A percentile compares a stretch with the other conserved stretches of the same genome.
Conservation (phyloP, 2,888 invertebrate species). For the Cistogaster globosa region DNA sequence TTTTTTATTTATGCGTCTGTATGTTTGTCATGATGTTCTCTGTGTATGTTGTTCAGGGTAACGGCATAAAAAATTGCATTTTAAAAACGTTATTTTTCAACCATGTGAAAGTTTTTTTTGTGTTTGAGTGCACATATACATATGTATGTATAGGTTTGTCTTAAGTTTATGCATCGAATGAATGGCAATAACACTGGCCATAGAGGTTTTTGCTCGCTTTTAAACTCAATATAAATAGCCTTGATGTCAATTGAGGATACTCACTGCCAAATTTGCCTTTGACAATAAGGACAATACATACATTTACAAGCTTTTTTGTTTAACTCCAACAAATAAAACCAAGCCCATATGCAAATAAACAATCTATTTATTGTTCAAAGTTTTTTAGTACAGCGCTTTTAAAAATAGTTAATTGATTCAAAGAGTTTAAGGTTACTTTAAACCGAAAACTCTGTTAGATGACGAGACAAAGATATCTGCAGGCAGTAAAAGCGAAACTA, state of each 20-base stretch:
- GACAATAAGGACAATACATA: conserved; percentile 17
- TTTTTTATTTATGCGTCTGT: conserved; percentile 12
- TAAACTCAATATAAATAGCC: conserved; percentile 18
- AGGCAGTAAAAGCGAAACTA: not conserved
- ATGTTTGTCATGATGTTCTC: conserved; percentile 5
- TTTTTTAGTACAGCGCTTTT: conserved; percentile 16
- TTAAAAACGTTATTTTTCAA: conserved; percentile 25
- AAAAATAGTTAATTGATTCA: conserved; percentile 48
- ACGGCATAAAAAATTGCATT: conserved; percentile 53
- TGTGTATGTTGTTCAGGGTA: conserved; percentile 12
- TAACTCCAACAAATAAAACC: not conserved
- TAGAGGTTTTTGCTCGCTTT: conserved; percentile 2
- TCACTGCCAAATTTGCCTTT: conserved; percentile 52
- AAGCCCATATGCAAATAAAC: not conserved
- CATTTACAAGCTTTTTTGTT: conserved; percentile 40
- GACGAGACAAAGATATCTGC: not conserved
- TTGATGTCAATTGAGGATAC: conserved; percentile 52
- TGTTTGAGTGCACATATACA: not conserved
- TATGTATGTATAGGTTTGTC: conserved; percentile 5
- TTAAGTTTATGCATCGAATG: conserved; percentile 22
- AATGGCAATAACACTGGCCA: conserved; percentile 34
- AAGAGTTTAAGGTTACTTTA: conserved; percentile 28
- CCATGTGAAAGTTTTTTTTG: not conserved
- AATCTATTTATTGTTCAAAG: conserved; percentile 14
- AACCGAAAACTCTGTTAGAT: not conserved